phyloP scores from a whole-genome alignment of 1,140 invertebrate genomes.

The Sarcophaga bullata region DNA sequence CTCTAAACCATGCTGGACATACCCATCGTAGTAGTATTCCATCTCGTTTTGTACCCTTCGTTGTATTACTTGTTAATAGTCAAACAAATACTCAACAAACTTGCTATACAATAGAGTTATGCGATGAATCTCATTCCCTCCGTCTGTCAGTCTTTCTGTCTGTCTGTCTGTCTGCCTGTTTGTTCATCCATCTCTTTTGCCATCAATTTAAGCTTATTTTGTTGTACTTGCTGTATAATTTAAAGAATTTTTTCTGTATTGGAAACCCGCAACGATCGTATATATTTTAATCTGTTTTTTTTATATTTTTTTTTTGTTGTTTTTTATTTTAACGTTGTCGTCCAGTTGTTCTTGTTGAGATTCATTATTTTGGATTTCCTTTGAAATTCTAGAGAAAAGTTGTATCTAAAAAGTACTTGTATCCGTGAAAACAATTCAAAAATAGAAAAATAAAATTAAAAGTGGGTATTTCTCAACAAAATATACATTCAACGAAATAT shows the following conservation, averaged over 20 bases:
- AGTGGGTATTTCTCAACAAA: neutral
- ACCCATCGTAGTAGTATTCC: neutral
- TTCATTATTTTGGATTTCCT: constrained; percentile 39
- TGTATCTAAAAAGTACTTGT: constrained; percentile 27
- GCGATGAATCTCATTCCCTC: constrained; percentile 20
- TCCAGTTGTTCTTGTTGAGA: constrained; percentile 15
- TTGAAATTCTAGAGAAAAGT: constrained; percentile 31
- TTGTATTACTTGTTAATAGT: neutral
- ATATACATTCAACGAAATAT: too few relatives aligned
- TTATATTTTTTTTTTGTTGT: neutral
- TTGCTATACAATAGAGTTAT: constrained; percentile 33
- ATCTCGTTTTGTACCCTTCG: neutral
- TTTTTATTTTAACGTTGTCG: neutral
- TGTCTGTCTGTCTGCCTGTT: neutral
- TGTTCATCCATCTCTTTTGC: neutral
- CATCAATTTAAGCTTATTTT: constrained; percentile 35
- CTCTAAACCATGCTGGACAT: constrained; percentile 26
- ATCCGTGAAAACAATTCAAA: neutral
- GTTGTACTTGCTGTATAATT: neutral
- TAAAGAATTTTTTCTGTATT: constrained; percentile 11
- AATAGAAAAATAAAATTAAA: neutral
- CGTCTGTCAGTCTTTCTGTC: neutral
- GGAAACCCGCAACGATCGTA: neutral
- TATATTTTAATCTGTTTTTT: neutral
- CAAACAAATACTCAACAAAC: constrained; percentile 7